Conservation (phyloP, 2,797 vertebrate genomes). For the Sebastes minor region DNA sequence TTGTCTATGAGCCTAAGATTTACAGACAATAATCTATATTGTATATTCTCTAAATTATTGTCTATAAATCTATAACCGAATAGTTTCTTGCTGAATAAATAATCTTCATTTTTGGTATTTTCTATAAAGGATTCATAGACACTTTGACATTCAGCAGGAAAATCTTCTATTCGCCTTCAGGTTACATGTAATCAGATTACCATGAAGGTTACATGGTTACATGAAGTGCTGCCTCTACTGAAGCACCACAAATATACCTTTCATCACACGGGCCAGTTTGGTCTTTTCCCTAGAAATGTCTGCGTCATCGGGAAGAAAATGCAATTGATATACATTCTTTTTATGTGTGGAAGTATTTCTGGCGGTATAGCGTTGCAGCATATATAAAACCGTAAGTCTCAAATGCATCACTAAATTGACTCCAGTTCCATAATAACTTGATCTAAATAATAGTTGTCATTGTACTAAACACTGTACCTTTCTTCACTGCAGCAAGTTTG, state of each 20-base stretch:
- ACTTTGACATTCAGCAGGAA: conserved; percentile 5
- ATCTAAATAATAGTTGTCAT: not conserved
- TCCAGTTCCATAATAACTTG: not conserved
- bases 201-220: not conserved
- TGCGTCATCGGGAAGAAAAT: conserved; percentile 36
- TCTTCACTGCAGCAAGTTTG: conserved; percentile 47
- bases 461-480: conserved; percentile 38
- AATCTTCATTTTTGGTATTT: not conserved
- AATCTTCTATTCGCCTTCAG: not conserved
- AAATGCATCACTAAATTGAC: not conserved
- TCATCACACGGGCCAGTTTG: conserved; percentile 39
- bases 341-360: not conserved
- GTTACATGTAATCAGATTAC: conserved; percentile 28
- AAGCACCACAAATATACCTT: conserved; percentile 45
- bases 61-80: not conserved
- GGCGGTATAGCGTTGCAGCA: not conserved
- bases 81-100: conserved; percentile 16
- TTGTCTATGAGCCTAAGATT: not conserved
- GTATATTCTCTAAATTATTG: not conserved
- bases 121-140: not conserved
- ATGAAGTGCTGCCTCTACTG: conserved; percentile 18
- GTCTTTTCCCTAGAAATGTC: conserved; percentile 34
- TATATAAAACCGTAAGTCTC: not conserved
- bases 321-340: not conserved
- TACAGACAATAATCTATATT: not conserved